Conservation (phyloP, 2,797 vertebrate genomes). For the Eidolon dupreanum region DNA sequence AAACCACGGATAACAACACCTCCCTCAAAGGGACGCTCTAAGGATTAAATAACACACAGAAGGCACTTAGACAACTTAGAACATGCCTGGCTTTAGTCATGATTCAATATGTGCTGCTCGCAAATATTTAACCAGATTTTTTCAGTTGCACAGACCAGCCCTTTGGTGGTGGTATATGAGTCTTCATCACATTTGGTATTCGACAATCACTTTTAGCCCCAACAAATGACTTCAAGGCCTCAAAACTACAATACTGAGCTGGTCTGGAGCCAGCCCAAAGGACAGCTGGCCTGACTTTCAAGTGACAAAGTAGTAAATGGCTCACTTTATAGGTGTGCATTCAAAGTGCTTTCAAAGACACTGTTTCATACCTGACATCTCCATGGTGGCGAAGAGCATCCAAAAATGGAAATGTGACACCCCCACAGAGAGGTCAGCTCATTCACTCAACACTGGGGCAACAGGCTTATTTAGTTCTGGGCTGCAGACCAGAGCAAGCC, state of each 20-base stretch:
- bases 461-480: background rate
- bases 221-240: background rate
- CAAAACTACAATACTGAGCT: background rate
- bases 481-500: background rate
- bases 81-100: background rate
- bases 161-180: background rate
- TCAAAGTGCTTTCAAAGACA: background rate
- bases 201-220: background rate
- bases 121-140: background rate
- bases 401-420: background rate
- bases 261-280: background rate
- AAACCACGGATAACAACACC: background rate
- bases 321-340: background rate
- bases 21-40: background rate
- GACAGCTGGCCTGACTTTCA: background rate
- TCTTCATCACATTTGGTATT: background rate
- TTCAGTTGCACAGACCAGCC: background rate
- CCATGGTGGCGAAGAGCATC: background rate
- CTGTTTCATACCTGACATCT: background rate
- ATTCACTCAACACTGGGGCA: background rate
- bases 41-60: background rate
- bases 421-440: background rate
- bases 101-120: accelerated
- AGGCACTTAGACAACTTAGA: background rate
- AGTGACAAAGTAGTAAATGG: background rate